Percentiles rank a stretch among this genome's conserved stretches.
Conservation (phyloP, 2,888 invertebrate genomes). For the Beris morrisii region DNA sequence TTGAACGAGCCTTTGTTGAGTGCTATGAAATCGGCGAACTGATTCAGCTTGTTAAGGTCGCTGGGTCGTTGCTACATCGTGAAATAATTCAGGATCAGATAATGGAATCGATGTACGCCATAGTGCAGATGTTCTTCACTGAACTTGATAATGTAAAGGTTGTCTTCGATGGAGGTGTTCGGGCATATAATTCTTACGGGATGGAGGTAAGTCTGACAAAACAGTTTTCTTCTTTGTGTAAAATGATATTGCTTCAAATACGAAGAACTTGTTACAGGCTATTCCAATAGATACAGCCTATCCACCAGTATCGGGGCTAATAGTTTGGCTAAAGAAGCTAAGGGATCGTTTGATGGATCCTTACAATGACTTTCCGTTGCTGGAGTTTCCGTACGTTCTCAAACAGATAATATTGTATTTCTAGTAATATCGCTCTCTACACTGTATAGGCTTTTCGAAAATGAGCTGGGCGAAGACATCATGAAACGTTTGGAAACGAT, state of each 20-base stretch:
- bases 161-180: conserved; percentile 63
- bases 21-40: conserved; percentile 67
- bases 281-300: conserved; percentile 67
- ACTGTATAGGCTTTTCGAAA: conserved; percentile 61
- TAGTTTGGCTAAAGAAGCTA: conserved; percentile 73
- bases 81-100: conserved; percentile 74
- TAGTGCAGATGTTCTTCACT: conserved; percentile 64
- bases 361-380: conserved; percentile 63
- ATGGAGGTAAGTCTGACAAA: conserved; percentile 39
- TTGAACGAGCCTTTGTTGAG: conserved; percentile 80
- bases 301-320: conserved; percentile 74
- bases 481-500: conserved; percentile 63
- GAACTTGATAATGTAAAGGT: conserved; percentile 69
- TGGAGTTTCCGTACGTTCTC: conserved; percentile 66
- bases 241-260: too few species aligned
- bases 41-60: conserved; percentile 70
- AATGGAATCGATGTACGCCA: conserved; percentile 53
- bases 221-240: too few species aligned
- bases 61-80: conserved; percentile 73
- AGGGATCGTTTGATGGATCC: conserved; percentile 62
- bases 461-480: conserved; percentile 56
- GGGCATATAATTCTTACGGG: conserved; percentile 44
- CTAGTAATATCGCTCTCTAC: conserved; percentile 8
- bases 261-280: conserved; percentile 45
- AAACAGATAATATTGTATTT: background rate